Evolutionary conservation across 92 coral and sea anemone genomes (phyloP), one percentile per base, ranked within the genome.

Genomic region (Actinostola sp.): DNA sequence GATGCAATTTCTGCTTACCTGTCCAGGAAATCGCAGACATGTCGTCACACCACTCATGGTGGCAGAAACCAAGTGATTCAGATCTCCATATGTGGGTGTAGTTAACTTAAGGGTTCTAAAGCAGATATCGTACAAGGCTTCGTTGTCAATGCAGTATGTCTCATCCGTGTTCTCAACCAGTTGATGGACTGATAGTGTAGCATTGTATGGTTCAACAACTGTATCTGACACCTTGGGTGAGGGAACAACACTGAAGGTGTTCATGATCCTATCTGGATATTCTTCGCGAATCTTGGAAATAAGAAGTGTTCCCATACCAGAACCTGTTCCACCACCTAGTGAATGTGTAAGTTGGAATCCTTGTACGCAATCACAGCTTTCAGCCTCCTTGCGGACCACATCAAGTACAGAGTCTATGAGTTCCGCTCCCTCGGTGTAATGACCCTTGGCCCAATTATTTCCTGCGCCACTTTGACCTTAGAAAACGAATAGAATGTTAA

Each of bases 41-140:
- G 97, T 90, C 0, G 97, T 90, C 38, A 90, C 97, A 16, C 97
- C 97, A 50, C 97, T 90, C 97, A 90, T 90, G n/a, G 97, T 90
- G 8, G 97, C 97, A 5, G 92, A 87, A n/a, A 90, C 92, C 54
- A 90, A 82, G 46, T 90, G 97, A 43, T 90, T 90, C 75, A 90
- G 78, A 57, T 90, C 97, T 39, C 97, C 97, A 74, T 90, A 90
- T 30, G 96, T 83, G 1, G 96, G 96, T 38, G 84, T 90, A 78
- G 87, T 50, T 24, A 90, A 43, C 67, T 87, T 87, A 55, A 90
- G 92, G 30, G 96, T 90, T 21, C 96, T 64, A 67, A 90, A 90
- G 89, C 96, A 90, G 72, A 90, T 90, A 61, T 90, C 96, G 44
- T 90, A 90, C 67, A 90, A 81, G 57, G 96, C 96, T 76, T 90